phyloP scores from a whole-genome alignment of 2,888 invertebrate genomes.

The Muscina levida region DNA sequence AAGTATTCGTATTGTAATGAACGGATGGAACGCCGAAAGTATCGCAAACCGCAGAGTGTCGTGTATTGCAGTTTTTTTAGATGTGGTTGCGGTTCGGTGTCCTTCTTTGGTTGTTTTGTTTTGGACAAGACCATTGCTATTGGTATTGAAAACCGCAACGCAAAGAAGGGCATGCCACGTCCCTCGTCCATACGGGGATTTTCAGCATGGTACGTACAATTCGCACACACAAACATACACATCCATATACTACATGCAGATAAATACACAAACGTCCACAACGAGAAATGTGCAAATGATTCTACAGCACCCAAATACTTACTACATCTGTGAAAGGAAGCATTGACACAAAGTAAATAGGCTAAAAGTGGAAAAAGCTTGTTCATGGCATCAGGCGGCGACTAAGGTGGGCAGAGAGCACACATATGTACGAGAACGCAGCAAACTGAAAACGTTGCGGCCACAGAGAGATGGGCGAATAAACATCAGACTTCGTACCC shows the following conservation, averaged over 20 bases:
- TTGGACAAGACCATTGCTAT: slow-evolving; percentile 47
- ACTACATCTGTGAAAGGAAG: not conserved
- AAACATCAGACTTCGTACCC: slow-evolving; percentile 35
- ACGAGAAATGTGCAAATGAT: slow-evolving; percentile 2
- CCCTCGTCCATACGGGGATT: not conserved
- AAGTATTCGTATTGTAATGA: no score
- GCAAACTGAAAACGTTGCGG: not conserved
- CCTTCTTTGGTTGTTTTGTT: slow-evolving; percentile 28
- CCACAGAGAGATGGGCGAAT: slow-evolving; percentile 36
- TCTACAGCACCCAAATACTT: slow-evolving; percentile 32
- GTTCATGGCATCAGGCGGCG: no score
- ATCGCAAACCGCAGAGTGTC: not conserved
- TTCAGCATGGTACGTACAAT: slow-evolving; percentile 37
- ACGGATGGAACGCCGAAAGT: no score
- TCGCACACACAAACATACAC: not conserved
- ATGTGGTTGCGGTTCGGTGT: not conserved
- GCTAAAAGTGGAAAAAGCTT: slow-evolving; percentile 44
- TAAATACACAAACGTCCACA: not conserved
- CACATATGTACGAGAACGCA: not conserved
- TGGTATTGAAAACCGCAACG: slow-evolving; percentile 53
- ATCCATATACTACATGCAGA: not conserved
- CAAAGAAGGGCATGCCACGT: slow-evolving; percentile 46
- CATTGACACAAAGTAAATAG: slow-evolving; percentile 55
- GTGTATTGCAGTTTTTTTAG: slow-evolving; percentile 7
- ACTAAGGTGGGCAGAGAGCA: not conserved